Evolutionary conservation across 1,140 invertebrate genomes (phyloP), one percentile per base, ranked within the genome.

Genomic region (Scaptodrosophila lebanonensis): DNA sequence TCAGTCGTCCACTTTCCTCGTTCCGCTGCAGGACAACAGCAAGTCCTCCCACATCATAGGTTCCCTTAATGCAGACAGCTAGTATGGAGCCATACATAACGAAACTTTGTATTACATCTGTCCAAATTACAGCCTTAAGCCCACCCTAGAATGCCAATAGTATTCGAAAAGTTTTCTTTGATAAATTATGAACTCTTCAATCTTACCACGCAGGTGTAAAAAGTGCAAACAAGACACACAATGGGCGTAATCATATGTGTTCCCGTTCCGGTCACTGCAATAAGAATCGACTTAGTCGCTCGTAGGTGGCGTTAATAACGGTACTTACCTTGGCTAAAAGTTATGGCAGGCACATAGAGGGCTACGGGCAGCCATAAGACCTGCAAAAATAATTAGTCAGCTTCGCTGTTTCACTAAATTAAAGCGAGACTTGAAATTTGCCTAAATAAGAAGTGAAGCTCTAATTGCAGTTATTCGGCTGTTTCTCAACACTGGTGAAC

Each of bases 91-190:
- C 91, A 43, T 94, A 93, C 93, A 98, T 97, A 0, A 96, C 90
- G 2, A 94, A 89, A 9, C 91, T 90, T 88, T 98, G 97, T 64
- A 97, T 93, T 5, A 95, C 93, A 88, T 98, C 97, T 0, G 96
- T 97, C 95, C 94, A 96, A 48, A 98, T 93, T 0, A 98, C 96
- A 1, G 96, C 96, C 88, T 95, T 95, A 42, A 98, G 90, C 15
- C 96, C 96, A 71, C 96, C 96, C 95, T 97, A 64, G 57, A 51
- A 59, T 25, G 25, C 22, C 2, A 48, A 36, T 11, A 20, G 36
- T 11, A 32, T 22, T 13, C 12, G 33, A 8, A 15, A 35, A 11
- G 16, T 29, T 9, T 11, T 7, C 11, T 3, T 0, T 13, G 11
- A 2, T 6, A 17, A 30, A 29, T 27, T 11, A 9, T 13, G 35